A percentile compares a stretch with the other conserved stretches of the same genome.
These are phyloP conservation scores for Pyrgus malvae DNA, from an alignment of 2,888 invertebrate genomes.

Conservation along the genomic window DNA sequence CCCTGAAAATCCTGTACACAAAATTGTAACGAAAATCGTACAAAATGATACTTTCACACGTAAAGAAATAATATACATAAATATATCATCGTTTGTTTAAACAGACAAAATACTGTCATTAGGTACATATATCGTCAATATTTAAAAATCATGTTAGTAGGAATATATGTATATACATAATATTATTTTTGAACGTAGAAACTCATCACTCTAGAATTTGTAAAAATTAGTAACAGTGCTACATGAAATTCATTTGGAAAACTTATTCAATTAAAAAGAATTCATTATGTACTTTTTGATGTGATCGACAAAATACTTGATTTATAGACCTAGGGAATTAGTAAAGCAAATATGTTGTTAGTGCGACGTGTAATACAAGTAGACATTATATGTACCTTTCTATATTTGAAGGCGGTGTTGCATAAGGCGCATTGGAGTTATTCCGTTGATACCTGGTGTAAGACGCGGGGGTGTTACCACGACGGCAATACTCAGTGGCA, in stretches of 20 bases:
- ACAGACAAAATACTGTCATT: too few species aligned
- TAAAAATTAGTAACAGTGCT: neutral
- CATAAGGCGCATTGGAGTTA: slow-evolving; percentile 69
- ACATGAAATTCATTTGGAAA: neutral
- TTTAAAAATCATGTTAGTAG: neutral
- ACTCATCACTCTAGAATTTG: neutral
- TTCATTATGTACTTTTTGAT: too few species aligned
- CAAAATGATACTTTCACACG: too few species aligned
- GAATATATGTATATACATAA: neutral
- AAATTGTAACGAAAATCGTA: too few species aligned
- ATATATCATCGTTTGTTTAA: too few species aligned
- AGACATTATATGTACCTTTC: slow-evolving; percentile 58
- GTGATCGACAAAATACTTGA: neutral
- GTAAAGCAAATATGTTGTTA: neutral
- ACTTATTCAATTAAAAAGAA: neutral
- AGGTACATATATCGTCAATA: slow-evolving; percentile 1
- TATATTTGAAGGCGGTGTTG: slow-evolving; percentile 72
- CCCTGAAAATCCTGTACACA: too few species aligned
- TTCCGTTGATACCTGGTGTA: slow-evolving; percentile 83
- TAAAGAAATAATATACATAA: too few species aligned
- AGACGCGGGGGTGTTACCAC: slow-evolving; percentile 75
- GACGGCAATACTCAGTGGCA: slow-evolving; percentile 73
- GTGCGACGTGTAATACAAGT: neutral
- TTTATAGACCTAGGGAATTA: neutral
- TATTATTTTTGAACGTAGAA: neutral